Evolutionary conservation across 2,113 vertebrate species (phyloP), one percentile per base, ranked within the genome.

Genomic region (Procapra przewalskii): DNA sequence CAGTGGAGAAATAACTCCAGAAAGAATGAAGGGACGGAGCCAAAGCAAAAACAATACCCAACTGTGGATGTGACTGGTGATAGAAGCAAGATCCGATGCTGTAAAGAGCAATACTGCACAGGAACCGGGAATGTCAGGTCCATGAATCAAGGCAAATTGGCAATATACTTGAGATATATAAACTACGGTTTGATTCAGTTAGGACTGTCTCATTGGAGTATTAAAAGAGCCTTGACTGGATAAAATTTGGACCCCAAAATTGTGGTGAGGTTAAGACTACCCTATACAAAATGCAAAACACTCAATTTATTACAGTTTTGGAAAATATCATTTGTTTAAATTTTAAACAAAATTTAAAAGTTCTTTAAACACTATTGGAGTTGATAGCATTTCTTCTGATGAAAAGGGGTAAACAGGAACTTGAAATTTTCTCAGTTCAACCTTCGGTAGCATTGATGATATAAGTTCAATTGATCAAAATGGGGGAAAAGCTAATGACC

Each of bases 401-500:
- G 89, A 98, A 96, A 97, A 67, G 96, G 90, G 2, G 25, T 97
- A 97, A 97, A 97, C 52, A 97, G 97, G 96, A 97, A 89, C 95
- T 97, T 59, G 97, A 98, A 98, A 96, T 98, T 96, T 98, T 97
- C 91, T 88, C 98, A 93, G 95, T 96, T 98, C 97, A 98, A 98
- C 96, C 96, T 98, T 98, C 91, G 91, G 97, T 98, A 97, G 97
- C 98, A 96, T 97, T 97, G 97, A 95, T 98, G 98, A 97, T 97
- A 97, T 82, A 95, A 98, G 98, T 98, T 98, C 98, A 98, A 98
- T 98, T 97, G 98, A 98, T 98, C 98, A 98, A 98, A 98, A 98
- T 96, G 94, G 97, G 96, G 97, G 96, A 97, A 95, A 98, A 98
- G 98, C 85, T 98, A 99, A 98, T 97, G 98, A 98, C 98, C 95